Percentiles rank a stretch among this genome's conserved stretches.
Evolutionary conservation across 2,797 vertebrate species (phyloP).

Genomic region (Melanotaenia boesemani): DNA sequence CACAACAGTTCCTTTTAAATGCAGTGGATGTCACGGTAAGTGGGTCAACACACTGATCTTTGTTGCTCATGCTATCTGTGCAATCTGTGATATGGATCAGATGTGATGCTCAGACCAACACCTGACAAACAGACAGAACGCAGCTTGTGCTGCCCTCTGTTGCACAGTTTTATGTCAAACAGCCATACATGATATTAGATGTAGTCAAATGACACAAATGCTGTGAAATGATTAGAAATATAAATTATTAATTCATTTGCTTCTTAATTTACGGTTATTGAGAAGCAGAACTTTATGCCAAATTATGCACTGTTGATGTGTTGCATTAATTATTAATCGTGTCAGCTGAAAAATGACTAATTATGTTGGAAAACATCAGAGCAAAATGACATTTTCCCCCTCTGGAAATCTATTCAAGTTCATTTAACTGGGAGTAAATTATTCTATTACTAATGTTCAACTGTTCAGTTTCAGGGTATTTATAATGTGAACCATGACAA

Average conservation of each 20-base stretch:
- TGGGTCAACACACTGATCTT: not conserved
- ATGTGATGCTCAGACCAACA: slow-evolving; percentile 6
- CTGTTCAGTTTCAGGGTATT: not conserved
- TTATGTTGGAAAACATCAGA: not conserved
- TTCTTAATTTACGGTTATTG: not conserved
- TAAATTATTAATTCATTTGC: not conserved
- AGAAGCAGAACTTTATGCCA: not conserved
- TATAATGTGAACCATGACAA: not conserved
- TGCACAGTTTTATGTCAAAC: not conserved
- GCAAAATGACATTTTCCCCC: not conserved
- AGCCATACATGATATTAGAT: not conserved
- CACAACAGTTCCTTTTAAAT: not conserved
- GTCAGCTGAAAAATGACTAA: not conserved
- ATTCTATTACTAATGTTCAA: not conserved
- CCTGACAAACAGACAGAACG: not conserved
- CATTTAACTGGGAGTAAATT: not conserved
- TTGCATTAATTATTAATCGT: slow-evolving; percentile 9
- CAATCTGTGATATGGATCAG: slow-evolving; percentile 1
- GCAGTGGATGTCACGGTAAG: not conserved
- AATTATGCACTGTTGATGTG: slow-evolving; percentile 1
- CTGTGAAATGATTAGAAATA: not conserved
- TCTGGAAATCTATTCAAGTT: not conserved
- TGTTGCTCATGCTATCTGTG: not conserved
- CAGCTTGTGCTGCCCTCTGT: slow-evolving; percentile 26
- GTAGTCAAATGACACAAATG: not conserved